Base-by-base conservation (phyloP, 2,113 vertebrate genomes). In the Pseudorasbora parva region DNA sequence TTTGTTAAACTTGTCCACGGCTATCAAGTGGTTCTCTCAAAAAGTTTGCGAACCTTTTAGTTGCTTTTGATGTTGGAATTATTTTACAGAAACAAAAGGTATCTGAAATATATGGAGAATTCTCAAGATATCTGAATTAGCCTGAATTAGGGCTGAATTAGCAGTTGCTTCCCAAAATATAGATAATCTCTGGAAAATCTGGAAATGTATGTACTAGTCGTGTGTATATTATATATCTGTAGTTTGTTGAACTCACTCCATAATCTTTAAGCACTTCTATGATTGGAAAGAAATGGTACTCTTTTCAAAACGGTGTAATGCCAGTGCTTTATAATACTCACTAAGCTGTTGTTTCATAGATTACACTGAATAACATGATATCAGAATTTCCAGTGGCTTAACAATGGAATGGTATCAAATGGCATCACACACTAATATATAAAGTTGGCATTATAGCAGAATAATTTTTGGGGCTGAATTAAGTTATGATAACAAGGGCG, bases 1-100 rank as follows among this genome's bases (percentile, higher is more conserved):
- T 68, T 43, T 37, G 71, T 66, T 80, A 37, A 59, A 15, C 6
- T 2, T 19, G 21, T 7, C 7, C 37, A 2, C 1, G 11, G 15
- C 62, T 77, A 62, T 79, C 59, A 79, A 64, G 57, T 54, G 51
- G 51, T 54, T 54, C 51, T 54, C 51, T 59, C 51, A 74, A 37
- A 54, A 54, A 54, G 51, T 54, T 54, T 54, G 51, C 51, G 51
- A 54, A 54, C 51, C 64, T 68, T 68, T 37, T 37, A 10, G 17
- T 2, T 68, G 17, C 8, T 9, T 37, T 68, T 37, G 8, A 68
- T 19, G 64, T 68, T 41, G 64, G 9, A 68, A n/a, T 68, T 68
- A 68, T 68, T 68, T 68, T 68, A 68, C 64, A 68, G 64, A 68
- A 10, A 66, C 2, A 66, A 30, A 33, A 17, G 30, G 30, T 41